Evolutionary conservation across 2,797 vertebrate genomes (phyloP), one percentile per base, ranked within the genome.

Genomic region (Sebastes itinus): DNA sequence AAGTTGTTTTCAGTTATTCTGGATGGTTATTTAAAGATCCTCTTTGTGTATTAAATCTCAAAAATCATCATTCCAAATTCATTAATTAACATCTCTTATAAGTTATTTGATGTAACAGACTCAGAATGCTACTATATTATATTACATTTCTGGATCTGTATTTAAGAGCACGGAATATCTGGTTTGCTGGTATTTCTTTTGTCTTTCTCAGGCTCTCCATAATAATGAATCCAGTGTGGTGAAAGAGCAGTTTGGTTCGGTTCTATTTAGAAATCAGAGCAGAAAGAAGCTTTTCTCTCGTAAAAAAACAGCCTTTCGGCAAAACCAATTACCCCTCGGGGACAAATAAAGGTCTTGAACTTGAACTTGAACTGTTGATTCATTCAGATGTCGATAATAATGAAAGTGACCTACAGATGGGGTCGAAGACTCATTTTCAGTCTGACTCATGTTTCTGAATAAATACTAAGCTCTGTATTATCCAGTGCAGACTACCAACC

Each of bases 381-480:
- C 22, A 83, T 69, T 85, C 33, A 33, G 32, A 42, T 42, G 32
- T 30, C 71, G 27, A 78, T 46, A 63, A 55, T 5, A 78, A 9
- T 62, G 46, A 22, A 2, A 12, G 1, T 52, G 67, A 62, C 55
- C 61, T 56, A 11, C 59, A 61, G 65, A 22, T 64, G 30, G 70
- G 28, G 30, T 76, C 11, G 18, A 33, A 32, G 71, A 64, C 72
- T 77, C 28, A 75, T 69, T 33, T 60, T 67, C 4, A 62, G 14
- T 59, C 27, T 35, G 38, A 75, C 42, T 67, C 22, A 4, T 77
- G 33, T 18, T 72, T 9, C 42, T 49, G 42, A 49, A 52, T 49
- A 13, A 70, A 62, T 69, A 60, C 7, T 10, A 12, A 54, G 11
- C 14, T 38, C 14, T 11, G 38, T 42, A 14, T 73, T 72, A n/a